Conservation (phyloP, 2,113 vertebrate species). For the Scalopus aquaticus region DNA sequence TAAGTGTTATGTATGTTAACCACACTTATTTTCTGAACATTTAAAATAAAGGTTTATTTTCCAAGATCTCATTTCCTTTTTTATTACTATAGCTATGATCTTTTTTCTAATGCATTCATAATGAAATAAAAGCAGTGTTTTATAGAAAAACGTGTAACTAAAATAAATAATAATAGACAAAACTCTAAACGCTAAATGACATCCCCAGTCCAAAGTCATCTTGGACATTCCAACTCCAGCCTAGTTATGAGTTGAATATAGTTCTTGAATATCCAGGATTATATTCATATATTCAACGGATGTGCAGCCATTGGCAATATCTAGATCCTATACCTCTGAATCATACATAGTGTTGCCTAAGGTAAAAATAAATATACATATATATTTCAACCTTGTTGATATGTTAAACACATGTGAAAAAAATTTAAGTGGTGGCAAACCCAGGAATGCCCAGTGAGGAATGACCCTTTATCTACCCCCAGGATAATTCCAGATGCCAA, state of each 20-base stretch:
- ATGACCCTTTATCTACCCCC: not conserved
- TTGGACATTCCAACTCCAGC: not conserved
- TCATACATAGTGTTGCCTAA: too few relatives aligned
- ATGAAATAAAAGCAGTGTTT: not conserved
- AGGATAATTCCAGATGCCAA: not conserved
- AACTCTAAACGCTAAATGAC: not conserved
- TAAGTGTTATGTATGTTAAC: not conserved
- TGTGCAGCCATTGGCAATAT: not conserved
- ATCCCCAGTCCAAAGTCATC: not conserved
- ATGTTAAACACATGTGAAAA: not conserved
- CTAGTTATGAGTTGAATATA: not conserved
- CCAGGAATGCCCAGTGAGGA: not conserved
- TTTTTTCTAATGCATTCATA: not conserved
- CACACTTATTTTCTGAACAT: not conserved
- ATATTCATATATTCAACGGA: not conserved
- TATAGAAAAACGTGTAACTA: not conserved
- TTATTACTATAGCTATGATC: not conserved
- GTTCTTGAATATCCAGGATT: not conserved
- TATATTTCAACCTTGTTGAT: not conserved
- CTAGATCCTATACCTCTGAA: not conserved
- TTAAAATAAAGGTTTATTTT: conserved; percentile 6
- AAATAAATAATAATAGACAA: not conserved
- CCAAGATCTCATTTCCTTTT: not conserved
- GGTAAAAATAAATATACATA: not conserved
- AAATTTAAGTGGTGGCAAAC: not conserved